phyloP scores from a whole-genome alignment of 92 coral and sea anemone genomes.

The Phenganax subtilis region DNA sequence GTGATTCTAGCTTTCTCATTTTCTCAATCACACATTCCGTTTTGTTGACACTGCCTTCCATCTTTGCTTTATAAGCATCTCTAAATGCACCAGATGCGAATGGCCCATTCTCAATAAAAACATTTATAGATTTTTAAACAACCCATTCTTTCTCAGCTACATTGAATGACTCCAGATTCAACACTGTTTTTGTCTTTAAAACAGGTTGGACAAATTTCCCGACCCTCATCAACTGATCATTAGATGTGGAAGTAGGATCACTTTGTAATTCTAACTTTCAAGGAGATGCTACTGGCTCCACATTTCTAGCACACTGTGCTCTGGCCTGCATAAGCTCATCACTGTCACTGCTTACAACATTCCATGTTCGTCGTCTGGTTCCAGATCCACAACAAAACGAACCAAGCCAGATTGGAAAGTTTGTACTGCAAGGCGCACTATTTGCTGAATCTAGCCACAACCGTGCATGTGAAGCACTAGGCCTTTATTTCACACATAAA shows the following conservation, averaged over 20 bases:
- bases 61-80: slow-evolving; percentile 62
- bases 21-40: slow-evolving; percentile 62
- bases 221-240: slow-evolving; percentile 54
- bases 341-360: slow-evolving; percentile 38
- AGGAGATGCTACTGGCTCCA: slow-evolving; percentile 48
- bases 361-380: slow-evolving; percentile 50
- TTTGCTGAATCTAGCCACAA: too few species aligned
- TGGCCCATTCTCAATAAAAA: slow-evolving; percentile 50
- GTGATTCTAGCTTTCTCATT: slow-evolving; percentile 49
- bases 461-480: too few species aligned
- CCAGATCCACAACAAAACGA: slow-evolving; percentile 50
- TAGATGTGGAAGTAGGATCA: slow-evolving; percentile 59
- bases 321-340: slow-evolving; percentile 32
- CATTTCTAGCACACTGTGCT: slow-evolving; percentile 54
- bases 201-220: slow-evolving; percentile 59
- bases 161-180: slow-evolving; percentile 58
- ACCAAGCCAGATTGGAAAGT: too few species aligned
- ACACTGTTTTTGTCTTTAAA: slow-evolving; percentile 47
- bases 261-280: slow-evolving; percentile 38
- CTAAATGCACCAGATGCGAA: slow-evolving; percentile 70
- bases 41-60: slow-evolving; percentile 36
- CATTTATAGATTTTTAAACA: slow-evolving; percentile 40
- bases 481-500: too few species aligned
- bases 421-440: too few species aligned
- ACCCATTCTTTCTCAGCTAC: slow-evolving; percentile 46